Percentiles rank a stretch among this genome's conserved stretches.
Evolutionary conservation across 1,140 invertebrate genomes (phyloP).

Genomic region (Eueides isabella): DNA sequence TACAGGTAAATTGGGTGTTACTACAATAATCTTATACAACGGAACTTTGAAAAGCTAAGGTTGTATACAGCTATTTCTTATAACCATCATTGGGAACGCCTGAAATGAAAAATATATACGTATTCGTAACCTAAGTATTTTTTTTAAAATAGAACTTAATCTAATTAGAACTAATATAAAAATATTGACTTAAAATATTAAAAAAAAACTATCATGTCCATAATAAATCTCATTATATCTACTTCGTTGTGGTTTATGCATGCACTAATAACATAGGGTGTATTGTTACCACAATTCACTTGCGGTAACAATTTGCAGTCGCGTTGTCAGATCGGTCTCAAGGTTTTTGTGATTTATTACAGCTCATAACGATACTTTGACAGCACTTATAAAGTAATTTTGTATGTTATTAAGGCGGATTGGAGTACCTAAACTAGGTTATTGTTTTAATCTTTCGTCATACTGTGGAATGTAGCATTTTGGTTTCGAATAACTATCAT

Average conservation of each 20-base stretch:
- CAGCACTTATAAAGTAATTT: constrained; percentile 27
- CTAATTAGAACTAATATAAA: neutral
- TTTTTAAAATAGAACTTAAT: no score
- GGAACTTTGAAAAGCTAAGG: neutral
- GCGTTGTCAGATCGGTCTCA: constrained; percentile 30
- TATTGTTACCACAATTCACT: constrained; percentile 11
- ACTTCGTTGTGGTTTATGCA: neutral
- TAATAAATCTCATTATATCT: neutral
- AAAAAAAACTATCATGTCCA: neutral
- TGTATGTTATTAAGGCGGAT: constrained; percentile 5
- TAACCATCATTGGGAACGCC: no score
- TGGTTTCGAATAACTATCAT: neutral
- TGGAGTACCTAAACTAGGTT: constrained; percentile 4
- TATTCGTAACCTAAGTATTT: no score
- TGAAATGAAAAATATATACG: no score
- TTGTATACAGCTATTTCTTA: no score
- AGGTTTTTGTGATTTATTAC: constrained; percentile 37
- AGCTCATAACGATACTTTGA: constrained; percentile 13
- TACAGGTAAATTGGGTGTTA: constrained; percentile 16
- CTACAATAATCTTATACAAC: neutral
- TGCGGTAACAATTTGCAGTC: constrained; percentile 15
- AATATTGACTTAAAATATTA: neutral
- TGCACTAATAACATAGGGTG: constrained; percentile 10
- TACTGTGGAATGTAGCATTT: neutral
- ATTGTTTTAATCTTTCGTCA: neutral